phyloP scores from a whole-genome alignment of 2,888 invertebrate genomes.

The Acanthococcus lagerstroemiae region DNA sequence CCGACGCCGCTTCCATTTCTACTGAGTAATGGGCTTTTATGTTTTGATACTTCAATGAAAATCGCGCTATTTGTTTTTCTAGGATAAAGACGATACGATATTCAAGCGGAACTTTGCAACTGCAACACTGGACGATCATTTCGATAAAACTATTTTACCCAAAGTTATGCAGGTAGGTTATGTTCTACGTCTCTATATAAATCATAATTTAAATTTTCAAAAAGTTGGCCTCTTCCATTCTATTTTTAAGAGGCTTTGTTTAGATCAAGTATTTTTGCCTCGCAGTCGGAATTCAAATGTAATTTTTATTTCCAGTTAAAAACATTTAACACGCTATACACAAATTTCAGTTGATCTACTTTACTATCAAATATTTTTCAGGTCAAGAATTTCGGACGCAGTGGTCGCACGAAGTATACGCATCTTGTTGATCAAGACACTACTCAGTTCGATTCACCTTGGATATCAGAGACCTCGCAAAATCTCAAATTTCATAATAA shows the following conservation, averaged over 20 bases:
- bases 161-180: conserved; percentile 92
- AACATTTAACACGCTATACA: no score
- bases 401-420: conserved; percentile 97
- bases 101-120: conserved; percentile 89
- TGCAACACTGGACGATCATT: conserved; percentile 96
- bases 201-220: background rate
- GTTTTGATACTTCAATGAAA: background rate
- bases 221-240: background rate
- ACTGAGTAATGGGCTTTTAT: no score
- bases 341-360: background rate
- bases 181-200: background rate
- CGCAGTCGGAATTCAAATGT: no score
- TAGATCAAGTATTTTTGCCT: no score
- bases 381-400: conserved; percentile 98
- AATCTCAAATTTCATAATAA: conserved; percentile 77
- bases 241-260: no score
- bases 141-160: conserved; percentile 95
- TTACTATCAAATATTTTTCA: conserved; percentile 36
- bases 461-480: conserved; percentile 84
- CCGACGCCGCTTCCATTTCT: no score
- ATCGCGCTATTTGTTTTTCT: background rate
- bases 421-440: conserved; percentile 99
- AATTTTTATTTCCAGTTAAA: no score
- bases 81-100: conserved; percentile 80
- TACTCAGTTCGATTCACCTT: conserved; percentile 93